phyloP scores from a whole-genome alignment of 2,113 vertebrate genomes.

The Chrysochloris asiatica region DNA sequence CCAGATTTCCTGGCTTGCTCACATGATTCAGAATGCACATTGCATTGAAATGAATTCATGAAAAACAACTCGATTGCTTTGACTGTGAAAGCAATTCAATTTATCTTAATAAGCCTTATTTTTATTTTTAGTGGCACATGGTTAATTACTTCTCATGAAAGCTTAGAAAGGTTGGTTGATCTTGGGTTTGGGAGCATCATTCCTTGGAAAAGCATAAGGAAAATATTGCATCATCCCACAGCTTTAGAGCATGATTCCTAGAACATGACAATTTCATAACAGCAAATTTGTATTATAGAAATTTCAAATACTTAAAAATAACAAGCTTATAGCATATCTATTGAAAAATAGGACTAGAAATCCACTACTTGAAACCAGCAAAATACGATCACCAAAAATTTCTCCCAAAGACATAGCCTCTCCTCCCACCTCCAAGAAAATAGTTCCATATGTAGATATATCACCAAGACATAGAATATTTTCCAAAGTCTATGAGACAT shows the following conservation, averaged over 20 bases:
- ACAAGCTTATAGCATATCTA: neutral
- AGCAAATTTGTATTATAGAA: neutral
- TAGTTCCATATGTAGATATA: neutral
- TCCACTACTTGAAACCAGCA: neutral
- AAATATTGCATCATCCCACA: neutral
- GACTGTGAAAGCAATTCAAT: neutral
- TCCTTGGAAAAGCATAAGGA: neutral
- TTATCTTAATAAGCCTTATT: neutral
- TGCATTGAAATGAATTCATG: neutral
- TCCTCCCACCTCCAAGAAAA: neutral
- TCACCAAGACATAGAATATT: neutral
- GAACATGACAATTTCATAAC: neutral
- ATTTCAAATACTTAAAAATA: neutral
- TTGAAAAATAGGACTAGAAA: neutral
- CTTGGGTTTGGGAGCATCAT: neutral
- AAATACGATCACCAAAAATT: neutral
- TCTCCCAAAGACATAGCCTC: neutral
- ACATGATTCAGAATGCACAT: neutral
- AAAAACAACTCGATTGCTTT: neutral
- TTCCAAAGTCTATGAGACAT: neutral
- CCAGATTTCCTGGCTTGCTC: neutral
- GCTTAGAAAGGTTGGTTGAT: slow-evolving; percentile 7
- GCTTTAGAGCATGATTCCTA: neutral
- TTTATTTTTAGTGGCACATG: neutral
- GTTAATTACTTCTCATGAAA: slow-evolving; percentile 9